Evolutionary conservation across 2,113 vertebrate genomes (phyloP).

Genomic region (Sturnira hondurensis): DNA sequence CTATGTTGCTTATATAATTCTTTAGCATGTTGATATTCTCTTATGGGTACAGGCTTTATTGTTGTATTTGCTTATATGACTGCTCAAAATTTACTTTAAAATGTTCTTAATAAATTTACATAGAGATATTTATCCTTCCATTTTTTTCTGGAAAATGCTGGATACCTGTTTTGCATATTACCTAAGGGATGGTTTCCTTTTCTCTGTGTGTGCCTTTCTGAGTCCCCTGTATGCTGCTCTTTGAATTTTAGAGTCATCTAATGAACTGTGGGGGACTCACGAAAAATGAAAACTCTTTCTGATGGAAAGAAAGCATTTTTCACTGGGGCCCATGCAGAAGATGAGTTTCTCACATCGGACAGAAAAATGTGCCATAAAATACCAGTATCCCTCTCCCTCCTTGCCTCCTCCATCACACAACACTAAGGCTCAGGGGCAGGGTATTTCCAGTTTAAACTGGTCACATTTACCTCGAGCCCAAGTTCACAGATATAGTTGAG

Average conservation of each 20-base stretch:
- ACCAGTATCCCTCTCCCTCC: not conserved
- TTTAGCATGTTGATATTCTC: not conserved
- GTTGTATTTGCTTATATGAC: not conserved
- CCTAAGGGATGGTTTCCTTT: not conserved
- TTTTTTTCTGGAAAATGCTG: not conserved
- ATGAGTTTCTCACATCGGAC: not conserved
- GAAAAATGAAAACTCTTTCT: not conserved
- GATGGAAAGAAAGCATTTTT: not conserved
- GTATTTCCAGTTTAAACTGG: not conserved
- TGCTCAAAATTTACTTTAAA: not conserved
- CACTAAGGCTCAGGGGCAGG: not conserved
- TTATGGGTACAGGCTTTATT: not conserved
- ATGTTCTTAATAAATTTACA: not conserved
- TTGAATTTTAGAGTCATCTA: not conserved
- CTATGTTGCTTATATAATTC: not conserved
- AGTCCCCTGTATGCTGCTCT: not conserved
- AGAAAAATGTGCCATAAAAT: not conserved
- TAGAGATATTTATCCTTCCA: not conserved
- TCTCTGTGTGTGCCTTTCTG: not conserved
- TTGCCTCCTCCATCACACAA: not conserved
- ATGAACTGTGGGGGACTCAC: not conserved
- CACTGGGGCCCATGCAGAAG: not conserved
- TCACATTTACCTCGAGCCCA: not conserved
- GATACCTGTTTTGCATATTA: not conserved
- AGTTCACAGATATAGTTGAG: not conserved